Conservation (phyloP, 2,797 vertebrate species). For the Apogon hyalosoma region DNA sequence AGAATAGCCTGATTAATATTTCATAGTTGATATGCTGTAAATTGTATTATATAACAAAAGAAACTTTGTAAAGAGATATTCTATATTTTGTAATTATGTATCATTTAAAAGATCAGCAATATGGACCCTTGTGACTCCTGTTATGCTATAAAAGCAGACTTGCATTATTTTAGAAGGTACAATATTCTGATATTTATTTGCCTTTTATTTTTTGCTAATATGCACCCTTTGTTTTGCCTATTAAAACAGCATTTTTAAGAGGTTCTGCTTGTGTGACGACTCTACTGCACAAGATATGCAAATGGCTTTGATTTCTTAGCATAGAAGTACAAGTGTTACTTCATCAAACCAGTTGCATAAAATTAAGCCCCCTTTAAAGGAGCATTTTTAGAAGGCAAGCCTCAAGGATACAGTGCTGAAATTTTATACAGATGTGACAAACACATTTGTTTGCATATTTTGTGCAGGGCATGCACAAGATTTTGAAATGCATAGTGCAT, state of each 20-base stretch:
- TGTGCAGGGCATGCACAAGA: conserved; percentile 70
- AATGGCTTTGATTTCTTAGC: conserved; percentile 69
- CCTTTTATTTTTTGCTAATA: conserved; percentile 77
- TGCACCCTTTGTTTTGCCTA: conserved; percentile 78
- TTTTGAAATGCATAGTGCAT: conserved; percentile 79
- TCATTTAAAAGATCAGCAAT: conserved; percentile 96
- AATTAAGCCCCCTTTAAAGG: conserved; percentile 63
- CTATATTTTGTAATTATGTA: conserved; percentile 99
- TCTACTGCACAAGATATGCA: conserved; percentile 86
- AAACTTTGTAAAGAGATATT: conserved; percentile 99
- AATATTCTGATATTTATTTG: conserved; percentile 83
- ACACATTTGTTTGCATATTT: conserved; percentile 76
- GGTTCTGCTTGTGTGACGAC: conserved; percentile 81
- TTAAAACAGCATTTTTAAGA: conserved; percentile 80
- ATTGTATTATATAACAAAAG: conserved; percentile 93
- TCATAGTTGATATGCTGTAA: conserved; percentile 94
- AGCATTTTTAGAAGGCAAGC: conserved; percentile 59
- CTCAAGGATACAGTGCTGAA: conserved; percentile 60
- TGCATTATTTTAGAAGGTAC: conserved; percentile 89
- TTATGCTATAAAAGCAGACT: conserved; percentile 81
- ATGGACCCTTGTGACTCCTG: conserved; percentile 91
- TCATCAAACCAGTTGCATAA: conserved; percentile 65
- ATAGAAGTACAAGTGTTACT: conserved; percentile 49
- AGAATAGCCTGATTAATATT: conserved; percentile 92
- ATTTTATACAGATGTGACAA: conserved; percentile 59